These are phyloP conservation scores for Pelecanus crispus DNA, from an alignment of 2,113 vertebrate genomes.

Conservation along the genomic window DNA sequence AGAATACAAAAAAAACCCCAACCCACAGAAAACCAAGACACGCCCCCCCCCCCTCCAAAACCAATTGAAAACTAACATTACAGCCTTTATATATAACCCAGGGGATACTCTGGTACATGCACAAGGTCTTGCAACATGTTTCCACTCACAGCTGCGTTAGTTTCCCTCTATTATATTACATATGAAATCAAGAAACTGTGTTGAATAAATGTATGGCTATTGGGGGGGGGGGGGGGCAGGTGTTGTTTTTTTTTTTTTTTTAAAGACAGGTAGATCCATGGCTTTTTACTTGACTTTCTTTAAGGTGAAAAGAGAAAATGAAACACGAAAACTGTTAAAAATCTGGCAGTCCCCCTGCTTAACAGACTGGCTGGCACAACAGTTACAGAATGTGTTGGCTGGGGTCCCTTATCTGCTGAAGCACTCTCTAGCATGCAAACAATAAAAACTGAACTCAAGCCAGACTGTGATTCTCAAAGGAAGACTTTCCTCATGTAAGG, in stretches of 20 bases:
- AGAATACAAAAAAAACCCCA: background rate
- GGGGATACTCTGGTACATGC: background rate
- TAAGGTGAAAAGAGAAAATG: background rate
- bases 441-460: background rate
- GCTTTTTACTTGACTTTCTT: background rate
- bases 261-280: background rate
- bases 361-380: background rate
- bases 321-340: background rate
- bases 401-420: background rate
- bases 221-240: fast-evolving
- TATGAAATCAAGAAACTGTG: background rate
- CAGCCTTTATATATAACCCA: background rate
- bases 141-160: background rate
- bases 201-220: background rate
- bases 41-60: fast-evolving
- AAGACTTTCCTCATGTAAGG: background rate
- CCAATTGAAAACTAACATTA: background rate
- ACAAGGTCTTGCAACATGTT: background rate
- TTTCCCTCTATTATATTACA: background rate
- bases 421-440: background rate
- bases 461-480: background rate
- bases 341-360: background rate
- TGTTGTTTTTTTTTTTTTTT: background rate
- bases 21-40: fast-evolving
- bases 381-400: background rate